Conservation (phyloP, 2,113 vertebrate species). For the Phrynosoma platyrhinos region DNA sequence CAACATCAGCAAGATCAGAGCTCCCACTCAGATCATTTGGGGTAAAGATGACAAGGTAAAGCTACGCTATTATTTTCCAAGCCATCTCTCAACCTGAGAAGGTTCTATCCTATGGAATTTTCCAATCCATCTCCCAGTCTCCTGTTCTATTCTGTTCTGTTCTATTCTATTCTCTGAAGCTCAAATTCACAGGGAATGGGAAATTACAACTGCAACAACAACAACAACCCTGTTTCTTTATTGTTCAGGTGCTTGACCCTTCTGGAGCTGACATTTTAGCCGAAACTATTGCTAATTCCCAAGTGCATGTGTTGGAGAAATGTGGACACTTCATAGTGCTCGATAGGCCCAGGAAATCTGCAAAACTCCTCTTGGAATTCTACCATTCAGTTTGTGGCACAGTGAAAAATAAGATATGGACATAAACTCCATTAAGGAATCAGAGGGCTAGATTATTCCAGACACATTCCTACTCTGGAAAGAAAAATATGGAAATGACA, state of each 20-base stretch:
- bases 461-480: not conserved
- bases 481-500: not conserved
- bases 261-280: constrained; percentile 15
- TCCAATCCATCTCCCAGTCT: not conserved
- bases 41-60: constrained; percentile 31
- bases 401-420: not conserved
- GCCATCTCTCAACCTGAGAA: not conserved
- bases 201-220: not conserved
- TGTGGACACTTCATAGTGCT: constrained; percentile 15
- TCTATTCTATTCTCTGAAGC: not conserved
- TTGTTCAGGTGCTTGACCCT: constrained; percentile 1
- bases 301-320: not conserved
- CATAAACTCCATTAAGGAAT: not conserved
- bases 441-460: not conserved
- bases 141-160: not conserved
- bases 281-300: not conserved
- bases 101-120: not conserved
- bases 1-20: constrained; percentile 9
- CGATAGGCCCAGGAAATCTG: not conserved
- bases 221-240: not conserved
- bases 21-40: constrained; percentile 36
- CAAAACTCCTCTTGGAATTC: constrained; percentile 24
- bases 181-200: not conserved
- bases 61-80: not conserved
- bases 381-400: not conserved